These are phyloP conservation scores for Oreohelix idahoensis DNA, from an alignment of 1,140 invertebrate genomes.

Conservation along the genomic window DNA sequence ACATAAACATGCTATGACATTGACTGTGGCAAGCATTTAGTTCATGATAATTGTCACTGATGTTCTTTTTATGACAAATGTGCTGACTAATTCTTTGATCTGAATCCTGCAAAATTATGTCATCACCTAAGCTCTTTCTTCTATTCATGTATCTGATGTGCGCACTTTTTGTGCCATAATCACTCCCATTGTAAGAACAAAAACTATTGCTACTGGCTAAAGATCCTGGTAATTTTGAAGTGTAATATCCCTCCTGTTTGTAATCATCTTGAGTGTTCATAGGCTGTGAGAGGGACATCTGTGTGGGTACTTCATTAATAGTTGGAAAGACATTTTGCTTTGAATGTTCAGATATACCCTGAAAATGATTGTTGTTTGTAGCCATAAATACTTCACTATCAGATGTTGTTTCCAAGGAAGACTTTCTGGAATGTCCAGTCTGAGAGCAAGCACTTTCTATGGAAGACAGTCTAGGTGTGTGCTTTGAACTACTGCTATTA, in stretches of 20 bases:
- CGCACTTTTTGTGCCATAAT: not conserved
- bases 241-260: not conserved
- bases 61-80: not conserved
- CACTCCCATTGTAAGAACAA: not conserved
- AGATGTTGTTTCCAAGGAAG: conserved; percentile 30
- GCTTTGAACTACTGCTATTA: conserved; percentile 23
- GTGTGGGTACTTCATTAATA: not conserved
- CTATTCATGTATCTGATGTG: not conserved
- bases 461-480: not conserved
- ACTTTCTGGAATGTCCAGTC: conserved; percentile 27
- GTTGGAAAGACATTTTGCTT: not conserved
- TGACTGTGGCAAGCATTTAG: not conserved
- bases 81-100: not conserved
- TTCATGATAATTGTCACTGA: not conserved
- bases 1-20: not conserved
- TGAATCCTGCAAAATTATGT: not conserved
- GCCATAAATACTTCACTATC: conserved; percentile 40
- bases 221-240: not conserved
- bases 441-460: conserved; percentile 22
- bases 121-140: not conserved
- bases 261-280: not conserved
- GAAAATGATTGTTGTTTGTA: not conserved
- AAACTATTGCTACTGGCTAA: not conserved
- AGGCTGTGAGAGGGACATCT: not conserved
- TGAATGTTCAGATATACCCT: not conserved